These are phyloP conservation scores for Pogonocherus hispidulus DNA, from an alignment of 2,888 invertebrate species.

Conservation along the genomic window DNA sequence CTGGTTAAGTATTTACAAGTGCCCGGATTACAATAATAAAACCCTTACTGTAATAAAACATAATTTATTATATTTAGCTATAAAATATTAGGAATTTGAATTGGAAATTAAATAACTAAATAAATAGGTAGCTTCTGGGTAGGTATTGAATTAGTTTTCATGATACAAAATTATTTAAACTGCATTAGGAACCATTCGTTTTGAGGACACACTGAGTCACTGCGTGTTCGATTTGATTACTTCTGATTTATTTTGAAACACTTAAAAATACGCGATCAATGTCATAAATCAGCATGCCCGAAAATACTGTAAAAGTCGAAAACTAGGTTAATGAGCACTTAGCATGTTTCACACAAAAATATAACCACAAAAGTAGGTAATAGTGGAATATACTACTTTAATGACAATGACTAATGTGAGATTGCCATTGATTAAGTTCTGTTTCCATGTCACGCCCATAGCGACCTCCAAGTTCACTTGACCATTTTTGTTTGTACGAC, in stretches of 20 bases:
- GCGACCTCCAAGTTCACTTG: conserved; percentile 54
- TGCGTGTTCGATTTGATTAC: background rate
- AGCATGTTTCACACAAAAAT: conserved; percentile 5
- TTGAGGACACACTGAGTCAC: background rate
- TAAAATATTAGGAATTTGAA: background rate
- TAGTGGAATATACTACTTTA: no score
- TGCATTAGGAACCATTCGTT: background rate
- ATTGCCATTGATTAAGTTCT: conserved; percentile 17
- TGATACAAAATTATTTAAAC: background rate
- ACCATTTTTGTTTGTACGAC: conserved; percentile 49
- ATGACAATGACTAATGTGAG: no score
- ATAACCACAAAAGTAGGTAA: background rate
- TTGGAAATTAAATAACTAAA: background rate
- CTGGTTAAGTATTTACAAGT: background rate
- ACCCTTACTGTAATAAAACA: background rate
- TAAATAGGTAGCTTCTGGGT: background rate
- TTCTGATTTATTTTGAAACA: background rate
- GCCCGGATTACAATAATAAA: background rate
- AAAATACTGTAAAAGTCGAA: background rate
- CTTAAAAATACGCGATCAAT: background rate
- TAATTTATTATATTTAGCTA: background rate
- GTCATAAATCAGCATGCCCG: no score
- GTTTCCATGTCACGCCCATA: conserved; percentile 45
- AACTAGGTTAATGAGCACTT: background rate
- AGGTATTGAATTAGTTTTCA: background rate